Evolutionary conservation across 2,888 invertebrate genomes (phyloP).

Genomic region (Heliconius ismenius): DNA sequence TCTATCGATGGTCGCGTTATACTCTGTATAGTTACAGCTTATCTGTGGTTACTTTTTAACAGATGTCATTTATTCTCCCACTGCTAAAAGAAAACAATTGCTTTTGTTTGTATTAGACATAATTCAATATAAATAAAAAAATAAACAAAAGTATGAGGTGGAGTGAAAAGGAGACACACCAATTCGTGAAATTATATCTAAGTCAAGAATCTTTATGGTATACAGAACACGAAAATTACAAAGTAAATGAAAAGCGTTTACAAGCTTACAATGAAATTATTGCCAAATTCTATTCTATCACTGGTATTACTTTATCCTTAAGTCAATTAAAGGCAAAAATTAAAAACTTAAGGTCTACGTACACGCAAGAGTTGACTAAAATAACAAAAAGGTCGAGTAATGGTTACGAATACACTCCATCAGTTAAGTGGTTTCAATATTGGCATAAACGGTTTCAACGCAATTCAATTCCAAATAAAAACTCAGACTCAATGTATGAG

Average conservation of each 20-base stretch:
- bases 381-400: conserved; percentile 58
- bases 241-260: conserved; percentile 57
- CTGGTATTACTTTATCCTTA: conserved; percentile 59
- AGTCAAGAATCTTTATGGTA: conserved; percentile 73
- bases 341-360: conserved; percentile 64
- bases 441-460: conserved; percentile 57
- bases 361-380: conserved; percentile 62
- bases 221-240: conserved; percentile 62
- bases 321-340: conserved; percentile 62
- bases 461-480: conserved; percentile 31
- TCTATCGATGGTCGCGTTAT: not conserved
- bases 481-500: conserved; percentile 41
- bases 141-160: conserved; percentile 59
- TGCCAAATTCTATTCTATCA: conserved; percentile 55
- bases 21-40: not conserved
- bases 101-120: not conserved
- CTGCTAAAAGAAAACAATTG: not conserved
- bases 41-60: not conserved
- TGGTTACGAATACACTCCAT: conserved; percentile 56
- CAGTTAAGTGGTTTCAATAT: conserved; percentile 63
- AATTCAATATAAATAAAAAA: not conserved
- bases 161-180: conserved; percentile 69
- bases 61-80: not conserved
- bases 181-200: conserved; percentile 73
- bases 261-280: conserved; percentile 62